Conservation (phyloP, 2,888 invertebrate species). For the Caenorhabditis sp. region DNA sequence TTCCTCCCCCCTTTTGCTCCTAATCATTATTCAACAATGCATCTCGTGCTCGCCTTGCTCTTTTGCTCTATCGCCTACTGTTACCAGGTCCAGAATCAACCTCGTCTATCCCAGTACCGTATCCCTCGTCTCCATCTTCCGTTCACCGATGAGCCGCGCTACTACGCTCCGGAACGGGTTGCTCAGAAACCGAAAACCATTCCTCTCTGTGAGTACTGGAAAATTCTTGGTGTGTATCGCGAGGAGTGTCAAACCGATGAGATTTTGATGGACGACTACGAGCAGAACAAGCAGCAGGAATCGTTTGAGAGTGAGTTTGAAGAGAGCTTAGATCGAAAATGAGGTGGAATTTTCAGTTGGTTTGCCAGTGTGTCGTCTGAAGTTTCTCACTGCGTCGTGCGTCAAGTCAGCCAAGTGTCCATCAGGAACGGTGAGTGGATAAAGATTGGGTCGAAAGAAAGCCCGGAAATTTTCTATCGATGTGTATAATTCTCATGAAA, state of each 20-base stretch:
- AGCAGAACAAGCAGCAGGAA: constrained; percentile 24
- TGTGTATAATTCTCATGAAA: too few relatives aligned
- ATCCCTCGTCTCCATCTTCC: constrained; percentile 55
- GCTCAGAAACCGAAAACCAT: constrained; percentile 48
- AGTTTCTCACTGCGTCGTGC: constrained; percentile 60
- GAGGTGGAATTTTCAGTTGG: constrained; percentile 46
- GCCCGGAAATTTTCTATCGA: too few relatives aligned
- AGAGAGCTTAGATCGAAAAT: too few relatives aligned
- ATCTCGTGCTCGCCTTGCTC: constrained; percentile 9
- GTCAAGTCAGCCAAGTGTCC: constrained; percentile 60
- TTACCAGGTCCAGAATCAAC: constrained; percentile 12
- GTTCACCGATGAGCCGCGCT: constrained; percentile 57
- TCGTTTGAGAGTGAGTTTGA: constrained; percentile 59
- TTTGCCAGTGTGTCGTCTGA: constrained; percentile 59
- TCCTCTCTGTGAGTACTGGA: constrained; percentile 64
- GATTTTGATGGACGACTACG: constrained; percentile 51
- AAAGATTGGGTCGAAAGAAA: too few relatives aligned
- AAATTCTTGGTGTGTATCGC: constrained; percentile 49
- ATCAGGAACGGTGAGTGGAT: constrained; percentile 52
- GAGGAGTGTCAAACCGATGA: constrained; percentile 55
- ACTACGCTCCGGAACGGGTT: constrained; percentile 42
- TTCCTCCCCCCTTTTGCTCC: background rate
- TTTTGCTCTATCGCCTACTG: background rate
- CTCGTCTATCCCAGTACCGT: constrained; percentile 29
- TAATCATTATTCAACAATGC: constrained; percentile 31